Base-by-base conservation (phyloP, 1,140 invertebrate species). In the Ceratina australensis region DNA sequence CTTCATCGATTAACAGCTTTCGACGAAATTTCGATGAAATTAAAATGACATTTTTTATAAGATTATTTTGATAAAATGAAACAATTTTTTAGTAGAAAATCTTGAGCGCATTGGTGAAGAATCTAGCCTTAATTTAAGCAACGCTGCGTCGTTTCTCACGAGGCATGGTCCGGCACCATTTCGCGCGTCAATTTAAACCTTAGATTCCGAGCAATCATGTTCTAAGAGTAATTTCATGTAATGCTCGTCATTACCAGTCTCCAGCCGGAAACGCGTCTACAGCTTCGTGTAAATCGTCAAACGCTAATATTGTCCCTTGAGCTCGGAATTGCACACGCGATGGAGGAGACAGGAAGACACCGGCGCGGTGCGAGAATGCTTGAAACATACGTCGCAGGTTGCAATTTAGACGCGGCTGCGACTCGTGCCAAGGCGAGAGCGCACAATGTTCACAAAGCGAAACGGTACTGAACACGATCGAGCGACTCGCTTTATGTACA, bases 231-330 rank as follows among this genome's bases (percentile, higher is more conserved):
- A 78, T 78, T 64, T 78, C 22, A 3, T 12, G 50, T 78, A 78
- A 78, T 78, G 75, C 28, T 42, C 18, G n/a, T 8, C 50, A 64
- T 78, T 72, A 78, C 59, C 57, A 24, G 20, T 16, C 49, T n/a
- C 22, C 47, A 42, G 75, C 54, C 49, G n/a, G 28, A 56, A 50
- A 56, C 68, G 18, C 15, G 75, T 60, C 60, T 49, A 42, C 60
- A 57, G 61, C 22, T 78, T 72, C 59, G 68, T 57, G 68, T 72
- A 72, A 71, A 72, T 26, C 59, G 57, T 26, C 49, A 4, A 72
- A 72, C 60, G 75, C 33, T 78, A 72, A 78, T 78, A 78, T 78
- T 50, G 75, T 78, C 59, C 59, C 52, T 72, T 28, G 24, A 57
- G 67, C 24, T 49, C 12, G 28, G 52, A 49, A 63, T 61, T 63